Evolutionary conservation across 2,888 invertebrate species (phyloP).

Genomic region (Tipula lateralis): DNA sequence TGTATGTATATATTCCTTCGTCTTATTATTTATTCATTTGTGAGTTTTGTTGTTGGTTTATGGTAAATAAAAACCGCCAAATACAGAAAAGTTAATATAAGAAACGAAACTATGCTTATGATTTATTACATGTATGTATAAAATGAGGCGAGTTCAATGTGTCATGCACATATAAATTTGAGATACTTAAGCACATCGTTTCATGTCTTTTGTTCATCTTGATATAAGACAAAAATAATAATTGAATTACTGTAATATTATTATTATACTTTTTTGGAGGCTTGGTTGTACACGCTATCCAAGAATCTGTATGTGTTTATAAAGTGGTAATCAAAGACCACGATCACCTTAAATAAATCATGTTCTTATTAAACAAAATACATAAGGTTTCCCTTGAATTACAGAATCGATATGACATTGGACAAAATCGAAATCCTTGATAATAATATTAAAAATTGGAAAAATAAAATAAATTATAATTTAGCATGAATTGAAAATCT

Average conservation of each 20-base stretch:
- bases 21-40: neutral
- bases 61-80: conserved; percentile 8
- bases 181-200: neutral
- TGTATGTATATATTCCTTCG: neutral
- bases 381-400: neutral
- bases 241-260: neutral
- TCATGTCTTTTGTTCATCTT: neutral
- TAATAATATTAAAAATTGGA: neutral
- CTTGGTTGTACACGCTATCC: neutral
- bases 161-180: neutral
- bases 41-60: neutral
- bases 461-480: neutral
- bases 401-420: neutral
- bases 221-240: no score
- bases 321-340: neutral
- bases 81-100: neutral
- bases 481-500: neutral
- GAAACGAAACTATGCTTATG: neutral
- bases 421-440: neutral
- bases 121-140: neutral
- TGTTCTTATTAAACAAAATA: neutral
- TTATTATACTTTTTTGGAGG: neutral
- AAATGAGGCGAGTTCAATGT: conserved; percentile 11
- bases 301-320: neutral
- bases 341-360: neutral